phyloP scores from a whole-genome alignment of 1,140 invertebrate genomes.

The Triops cancriformis region DNA sequence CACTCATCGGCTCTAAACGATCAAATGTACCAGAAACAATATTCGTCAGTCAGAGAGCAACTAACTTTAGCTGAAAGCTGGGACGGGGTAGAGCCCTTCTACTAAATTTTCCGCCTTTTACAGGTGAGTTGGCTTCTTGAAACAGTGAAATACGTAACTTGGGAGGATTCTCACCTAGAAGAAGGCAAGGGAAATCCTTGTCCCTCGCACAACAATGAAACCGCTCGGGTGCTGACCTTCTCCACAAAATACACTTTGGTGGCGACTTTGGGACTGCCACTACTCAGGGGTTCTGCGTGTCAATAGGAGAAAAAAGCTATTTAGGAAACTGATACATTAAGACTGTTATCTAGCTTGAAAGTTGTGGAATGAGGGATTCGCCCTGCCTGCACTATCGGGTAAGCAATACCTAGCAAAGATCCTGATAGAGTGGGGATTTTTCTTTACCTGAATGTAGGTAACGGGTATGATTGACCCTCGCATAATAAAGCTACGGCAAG shows the following conservation, averaged over 20 bases:
- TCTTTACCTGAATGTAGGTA: conserved; percentile 27
- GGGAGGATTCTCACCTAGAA: conserved; percentile 46
- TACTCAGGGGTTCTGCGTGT: conserved; percentile 33
- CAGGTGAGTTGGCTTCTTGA: too few species aligned
- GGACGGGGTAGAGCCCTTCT: background rate
- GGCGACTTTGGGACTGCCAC: conserved; percentile 32
- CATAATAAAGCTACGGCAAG: conserved; percentile 21
- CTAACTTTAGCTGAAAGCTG: background rate
- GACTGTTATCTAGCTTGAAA: background rate
- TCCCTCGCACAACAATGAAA: conserved; percentile 40
- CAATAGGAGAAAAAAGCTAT: background rate
- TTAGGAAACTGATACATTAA: background rate
- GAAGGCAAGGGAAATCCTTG: conserved; percentile 60
- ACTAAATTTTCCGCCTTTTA: too few species aligned
- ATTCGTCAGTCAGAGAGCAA: background rate
- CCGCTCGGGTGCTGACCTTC: background rate
- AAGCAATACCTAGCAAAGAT: background rate
- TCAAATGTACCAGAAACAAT: background rate
- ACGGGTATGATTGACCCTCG: conserved; percentile 28
- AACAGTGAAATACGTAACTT: background rate
- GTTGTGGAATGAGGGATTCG: conserved; percentile 7
- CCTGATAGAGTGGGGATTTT: background rate
- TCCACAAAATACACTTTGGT: conserved; percentile 27
- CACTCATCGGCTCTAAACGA: conserved; percentile 23
- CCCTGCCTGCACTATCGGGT: conserved; percentile 13